Conservation (phyloP, 2,797 vertebrate species). For the Lutjanus campechanus region DNA sequence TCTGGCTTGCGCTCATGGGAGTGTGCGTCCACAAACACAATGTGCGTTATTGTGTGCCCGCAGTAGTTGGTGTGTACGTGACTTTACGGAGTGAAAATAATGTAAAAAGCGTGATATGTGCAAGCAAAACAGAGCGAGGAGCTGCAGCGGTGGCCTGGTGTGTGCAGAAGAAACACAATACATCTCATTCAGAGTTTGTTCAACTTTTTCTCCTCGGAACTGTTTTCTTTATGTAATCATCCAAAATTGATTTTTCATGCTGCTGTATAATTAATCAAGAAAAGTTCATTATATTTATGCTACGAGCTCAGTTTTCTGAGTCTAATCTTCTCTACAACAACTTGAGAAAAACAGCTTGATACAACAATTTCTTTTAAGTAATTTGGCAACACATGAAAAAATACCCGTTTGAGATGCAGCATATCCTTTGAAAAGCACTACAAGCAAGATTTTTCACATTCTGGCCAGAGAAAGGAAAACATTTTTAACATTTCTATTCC, state of each 20-base stretch:
- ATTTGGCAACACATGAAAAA: constrained; percentile 42
- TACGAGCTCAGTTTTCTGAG: constrained; percentile 17
- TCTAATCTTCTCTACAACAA: constrained; percentile 35
- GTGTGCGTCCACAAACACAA: constrained; percentile 25
- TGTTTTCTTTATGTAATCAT: constrained; percentile 32
- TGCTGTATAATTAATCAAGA: constrained; percentile 49
- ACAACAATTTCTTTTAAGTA: constrained; percentile 33
- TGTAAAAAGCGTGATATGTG: constrained; percentile 14
- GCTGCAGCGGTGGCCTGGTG: background rate
- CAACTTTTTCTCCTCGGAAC: constrained; percentile 6
- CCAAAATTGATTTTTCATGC: constrained; percentile 40
- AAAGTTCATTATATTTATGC: constrained; percentile 43
- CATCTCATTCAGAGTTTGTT: constrained; percentile 24
- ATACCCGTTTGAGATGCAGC: constrained; percentile 17
- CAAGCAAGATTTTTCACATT: constrained; percentile 35
- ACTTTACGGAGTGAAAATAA: constrained; percentile 25
- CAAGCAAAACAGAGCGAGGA: background rate
- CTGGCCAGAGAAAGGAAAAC: constrained; percentile 43
- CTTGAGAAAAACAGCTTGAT: constrained; percentile 46
- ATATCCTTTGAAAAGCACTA: constrained; percentile 40
- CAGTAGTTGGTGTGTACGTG: constrained; percentile 13
- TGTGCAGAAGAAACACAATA: constrained; percentile 14
- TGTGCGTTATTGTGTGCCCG: constrained; percentile 22
- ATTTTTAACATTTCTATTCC: constrained; percentile 41
- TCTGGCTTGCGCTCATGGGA: constrained; percentile 49